A percentile compares a stretch with the other conserved stretches of the same genome.
These are phyloP conservation scores for Oreochromis mossambicus DNA, from an alignment of 2,797 vertebrate genomes.

Conservation along the genomic window DNA sequence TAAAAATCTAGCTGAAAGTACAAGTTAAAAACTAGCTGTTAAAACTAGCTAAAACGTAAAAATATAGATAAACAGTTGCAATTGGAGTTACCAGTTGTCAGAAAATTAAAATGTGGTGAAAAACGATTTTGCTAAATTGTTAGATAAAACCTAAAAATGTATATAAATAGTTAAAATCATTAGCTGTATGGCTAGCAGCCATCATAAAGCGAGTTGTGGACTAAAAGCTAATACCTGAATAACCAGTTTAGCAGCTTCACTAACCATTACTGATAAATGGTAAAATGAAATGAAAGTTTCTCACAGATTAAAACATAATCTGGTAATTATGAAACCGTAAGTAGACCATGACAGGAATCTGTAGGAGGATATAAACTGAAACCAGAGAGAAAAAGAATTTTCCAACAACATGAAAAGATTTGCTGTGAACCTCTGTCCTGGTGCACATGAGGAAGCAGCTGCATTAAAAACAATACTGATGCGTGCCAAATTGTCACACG, in stretches of 20 bases:
- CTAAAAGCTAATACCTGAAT: not conserved
- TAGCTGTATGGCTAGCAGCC: not conserved
- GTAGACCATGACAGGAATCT: slow-evolving; percentile 32
- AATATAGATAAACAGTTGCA: not conserved
- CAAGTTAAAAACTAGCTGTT: accelerated
- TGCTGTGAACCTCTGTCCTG: not conserved
- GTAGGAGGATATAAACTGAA: slow-evolving; percentile 13
- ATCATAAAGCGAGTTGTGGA: not conserved
- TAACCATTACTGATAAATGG: not conserved
- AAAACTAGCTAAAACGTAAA: not conserved
- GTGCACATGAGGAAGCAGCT: slow-evolving; percentile 8
- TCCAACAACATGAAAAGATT: not conserved
- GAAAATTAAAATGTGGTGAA: not conserved
- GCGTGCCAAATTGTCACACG: slow-evolving; percentile 8
- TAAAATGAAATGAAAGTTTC: not conserved
- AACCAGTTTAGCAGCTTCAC: not conserved
- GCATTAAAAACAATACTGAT: slow-evolving; percentile 4
- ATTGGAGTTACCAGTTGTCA: not conserved
- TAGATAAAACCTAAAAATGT: not conserved
- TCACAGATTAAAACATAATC: not conserved
- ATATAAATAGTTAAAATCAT: not conserved
- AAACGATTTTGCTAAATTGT: accelerated
- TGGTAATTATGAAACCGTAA: slow-evolving; percentile 12
- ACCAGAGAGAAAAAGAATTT: slow-evolving; percentile 15
- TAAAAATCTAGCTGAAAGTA: not conserved